Percentiles rank a stretch among this genome's conserved stretches.
These are phyloP conservation scores for Linyphia triangularis DNA, from an alignment of 2,888 invertebrate genomes.

Conservation along the genomic window DNA sequence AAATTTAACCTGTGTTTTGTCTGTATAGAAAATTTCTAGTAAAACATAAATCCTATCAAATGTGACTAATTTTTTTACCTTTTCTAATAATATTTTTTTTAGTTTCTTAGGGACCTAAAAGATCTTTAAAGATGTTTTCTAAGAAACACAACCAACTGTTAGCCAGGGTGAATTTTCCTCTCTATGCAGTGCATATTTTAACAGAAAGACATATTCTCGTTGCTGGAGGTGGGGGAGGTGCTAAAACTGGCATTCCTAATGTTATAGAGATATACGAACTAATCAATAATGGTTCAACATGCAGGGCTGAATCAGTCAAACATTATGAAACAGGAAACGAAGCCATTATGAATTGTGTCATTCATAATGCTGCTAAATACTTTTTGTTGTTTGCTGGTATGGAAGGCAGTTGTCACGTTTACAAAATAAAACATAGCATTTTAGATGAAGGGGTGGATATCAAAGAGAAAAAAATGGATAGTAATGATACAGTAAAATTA, in stretches of 20 bases:
- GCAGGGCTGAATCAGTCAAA: slow-evolving; percentile 92
- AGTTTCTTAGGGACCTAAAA: background rate
- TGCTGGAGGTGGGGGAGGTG: slow-evolving; percentile 97
- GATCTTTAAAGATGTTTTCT: slow-evolving; percentile 30
- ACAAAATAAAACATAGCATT: slow-evolving; percentile 80
- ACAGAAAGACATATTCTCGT: slow-evolving; percentile 96
- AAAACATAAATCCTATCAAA: background rate
- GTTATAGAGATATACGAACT: slow-evolving; percentile 92
- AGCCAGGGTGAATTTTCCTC: slow-evolving; percentile 94
- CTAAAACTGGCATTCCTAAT: slow-evolving; percentile 98
- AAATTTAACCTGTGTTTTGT: background rate
- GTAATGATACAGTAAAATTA: background rate
- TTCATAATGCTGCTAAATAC: slow-evolving; percentile 81
- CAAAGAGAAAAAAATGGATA: slow-evolving; percentile 8
- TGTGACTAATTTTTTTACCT: background rate
- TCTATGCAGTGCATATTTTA: slow-evolving; percentile 93
- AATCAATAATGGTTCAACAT: slow-evolving; percentile 79
- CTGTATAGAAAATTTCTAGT: background rate
- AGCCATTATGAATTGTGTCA: slow-evolving; percentile 77
- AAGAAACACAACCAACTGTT: slow-evolving; percentile 74
- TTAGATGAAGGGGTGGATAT: slow-evolving; percentile 40
- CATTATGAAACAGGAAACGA: slow-evolving; percentile 87
- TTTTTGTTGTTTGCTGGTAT: slow-evolving; percentile 93
- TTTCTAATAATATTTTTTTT: background rate
- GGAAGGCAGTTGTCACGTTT: slow-evolving; percentile 88